These are phyloP conservation scores for Hemiprocne comata DNA, from an alignment of 2,113 vertebrate genomes.

Conservation along the genomic window DNA sequence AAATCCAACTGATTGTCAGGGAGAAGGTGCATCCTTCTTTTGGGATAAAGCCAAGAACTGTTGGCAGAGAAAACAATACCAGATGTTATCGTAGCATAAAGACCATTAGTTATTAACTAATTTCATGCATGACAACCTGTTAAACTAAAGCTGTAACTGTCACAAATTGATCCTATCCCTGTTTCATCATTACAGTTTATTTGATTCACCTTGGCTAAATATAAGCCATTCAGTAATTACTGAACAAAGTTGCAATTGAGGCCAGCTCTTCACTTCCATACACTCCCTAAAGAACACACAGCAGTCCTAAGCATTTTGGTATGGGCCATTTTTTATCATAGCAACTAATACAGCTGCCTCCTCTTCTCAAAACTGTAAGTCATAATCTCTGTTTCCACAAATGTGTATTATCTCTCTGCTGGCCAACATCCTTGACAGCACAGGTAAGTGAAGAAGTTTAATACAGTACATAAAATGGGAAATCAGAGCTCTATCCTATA, in stretches of 20 bases:
- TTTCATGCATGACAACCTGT: constrained; percentile 10
- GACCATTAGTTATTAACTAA: constrained; percentile 1
- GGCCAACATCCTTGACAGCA: neutral
- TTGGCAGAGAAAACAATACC: neutral
- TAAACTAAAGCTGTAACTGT: neutral
- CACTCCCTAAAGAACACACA: neutral
- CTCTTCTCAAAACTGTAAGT: neutral
- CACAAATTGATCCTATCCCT: neutral
- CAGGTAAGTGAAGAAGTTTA: constrained; percentile 4
- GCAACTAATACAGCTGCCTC: neutral
- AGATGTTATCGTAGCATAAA: neutral
- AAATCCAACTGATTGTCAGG: constrained; percentile 32
- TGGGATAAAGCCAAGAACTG: neutral
- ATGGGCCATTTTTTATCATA: neutral
- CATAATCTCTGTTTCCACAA: neutral
- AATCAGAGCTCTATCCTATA: neutral
- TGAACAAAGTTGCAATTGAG: neutral
- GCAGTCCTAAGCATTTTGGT: neutral
- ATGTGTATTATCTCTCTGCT: neutral
- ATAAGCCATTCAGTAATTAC: neutral
- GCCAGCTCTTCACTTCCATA: neutral
- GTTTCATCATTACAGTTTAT: constrained; percentile 24
- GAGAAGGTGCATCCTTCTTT: constrained; percentile 34
- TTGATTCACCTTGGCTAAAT: constrained; percentile 41
- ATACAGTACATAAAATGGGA: neutral